Evolutionary conservation across 2,113 vertebrate genomes (phyloP).

Genomic region (Formicarius rufipectus): DNA sequence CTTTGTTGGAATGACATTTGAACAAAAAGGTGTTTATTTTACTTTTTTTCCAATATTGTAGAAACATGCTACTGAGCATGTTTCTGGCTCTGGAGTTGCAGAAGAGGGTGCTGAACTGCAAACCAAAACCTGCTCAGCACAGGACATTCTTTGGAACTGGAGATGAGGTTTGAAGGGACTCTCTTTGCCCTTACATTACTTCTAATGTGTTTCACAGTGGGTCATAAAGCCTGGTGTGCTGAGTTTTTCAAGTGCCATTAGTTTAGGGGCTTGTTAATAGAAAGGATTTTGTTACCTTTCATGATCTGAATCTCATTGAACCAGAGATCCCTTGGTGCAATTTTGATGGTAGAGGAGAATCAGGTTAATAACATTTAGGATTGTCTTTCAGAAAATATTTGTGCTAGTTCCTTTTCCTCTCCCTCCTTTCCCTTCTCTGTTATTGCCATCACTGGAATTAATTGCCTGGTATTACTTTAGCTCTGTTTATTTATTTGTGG

Average conservation of each 20-base stretch:
- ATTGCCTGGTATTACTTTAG: not conserved
- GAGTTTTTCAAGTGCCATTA: not conserved
- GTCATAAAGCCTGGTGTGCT: not conserved
- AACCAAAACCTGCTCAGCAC: not conserved
- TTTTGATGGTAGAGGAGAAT: constrained; percentile 1
- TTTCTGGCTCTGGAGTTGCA: too few relatives aligned
- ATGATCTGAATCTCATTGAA: not conserved
- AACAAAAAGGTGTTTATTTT: not conserved
- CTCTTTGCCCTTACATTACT: not conserved
- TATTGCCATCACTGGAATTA: not conserved
- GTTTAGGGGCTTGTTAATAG: constrained; percentile 29
- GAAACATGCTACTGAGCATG: not conserved
- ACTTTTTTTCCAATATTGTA: not conserved
- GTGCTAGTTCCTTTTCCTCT: not conserved
- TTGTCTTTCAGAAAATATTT: not conserved
- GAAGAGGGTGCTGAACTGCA: not conserved
- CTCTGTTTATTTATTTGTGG: not conserved
- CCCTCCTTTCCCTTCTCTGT: not conserved
- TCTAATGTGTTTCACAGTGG: not conserved
- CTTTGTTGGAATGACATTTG: not conserved
- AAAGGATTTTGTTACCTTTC: constrained; percentile 14
- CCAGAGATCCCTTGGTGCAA: not conserved
- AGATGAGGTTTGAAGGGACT: not conserved
- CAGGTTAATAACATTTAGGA: not conserved
- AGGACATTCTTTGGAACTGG: not conserved